A percentile compares a stretch with the other conserved stretches of the same genome.
These are phyloP conservation scores for Tapirus terrestris DNA, from an alignment of 2,113 vertebrate species.

Conservation along the genomic window DNA sequence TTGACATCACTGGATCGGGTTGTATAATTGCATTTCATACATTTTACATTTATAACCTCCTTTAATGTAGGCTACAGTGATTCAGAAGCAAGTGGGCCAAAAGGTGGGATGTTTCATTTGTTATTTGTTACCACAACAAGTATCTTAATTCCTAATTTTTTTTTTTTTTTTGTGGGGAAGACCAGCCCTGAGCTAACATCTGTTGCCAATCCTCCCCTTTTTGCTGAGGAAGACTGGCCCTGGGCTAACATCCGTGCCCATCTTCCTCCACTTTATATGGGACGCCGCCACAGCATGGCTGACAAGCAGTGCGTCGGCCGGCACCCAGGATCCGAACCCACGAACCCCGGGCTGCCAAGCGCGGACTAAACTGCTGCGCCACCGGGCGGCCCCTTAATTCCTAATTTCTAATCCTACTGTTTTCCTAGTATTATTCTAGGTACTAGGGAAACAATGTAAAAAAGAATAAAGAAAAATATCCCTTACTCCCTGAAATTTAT, in stretches of 20 bases:
- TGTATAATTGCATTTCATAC: neutral
- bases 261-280: too few species aligned
- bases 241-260: too few species aligned
- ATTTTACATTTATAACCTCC: neutral
- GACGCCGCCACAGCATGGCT: too few species aligned
- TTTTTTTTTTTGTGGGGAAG: too few species aligned
- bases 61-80: neutral
- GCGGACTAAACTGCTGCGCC: too few species aligned
- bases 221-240: too few species aligned
- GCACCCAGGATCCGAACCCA: too few species aligned
- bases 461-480: neutral
- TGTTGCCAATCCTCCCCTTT: too few species aligned
- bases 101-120: neutral
- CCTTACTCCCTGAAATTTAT: neutral
- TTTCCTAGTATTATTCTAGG: neutral
- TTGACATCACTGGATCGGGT: neutral
- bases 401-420: neutral
- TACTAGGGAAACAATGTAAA: neutral
- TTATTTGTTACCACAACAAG: neutral
- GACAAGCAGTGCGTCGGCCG: too few species aligned
- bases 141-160: neutral
- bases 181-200: too few species aligned
- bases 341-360: too few species aligned
- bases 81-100: neutral
- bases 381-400: too few species aligned